Conservation (phyloP, 2,113 vertebrate species). For the Ophiodon elongatus region DNA sequence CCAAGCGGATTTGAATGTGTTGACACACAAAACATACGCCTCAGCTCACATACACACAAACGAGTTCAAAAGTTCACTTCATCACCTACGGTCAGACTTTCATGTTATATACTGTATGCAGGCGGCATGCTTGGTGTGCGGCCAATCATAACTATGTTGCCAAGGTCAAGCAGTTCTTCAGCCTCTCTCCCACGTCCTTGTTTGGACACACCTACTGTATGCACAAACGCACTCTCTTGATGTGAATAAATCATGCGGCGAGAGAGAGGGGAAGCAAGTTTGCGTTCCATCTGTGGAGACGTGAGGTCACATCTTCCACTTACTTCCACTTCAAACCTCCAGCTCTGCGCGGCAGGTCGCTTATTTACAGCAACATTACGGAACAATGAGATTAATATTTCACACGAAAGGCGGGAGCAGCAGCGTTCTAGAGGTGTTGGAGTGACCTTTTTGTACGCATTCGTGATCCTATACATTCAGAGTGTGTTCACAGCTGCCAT, state of each 20-base stretch:
- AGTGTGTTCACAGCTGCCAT: conserved; percentile 12
- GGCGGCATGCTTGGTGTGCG: neutral
- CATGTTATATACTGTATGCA: conserved; percentile 1
- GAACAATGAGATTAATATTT: conserved; percentile 55
- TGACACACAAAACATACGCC: no score
- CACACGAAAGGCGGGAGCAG: conserved; percentile 11
- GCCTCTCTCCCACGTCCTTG: conserved; percentile 7
- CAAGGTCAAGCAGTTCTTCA: conserved; percentile 29
- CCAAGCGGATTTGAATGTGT: no score
- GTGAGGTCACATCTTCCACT: conserved; percentile 48
- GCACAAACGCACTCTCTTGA: conserved; percentile 25
- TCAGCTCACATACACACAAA: neutral
- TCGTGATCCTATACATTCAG: conserved; percentile 17
- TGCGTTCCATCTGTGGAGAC: conserved; percentile 35
- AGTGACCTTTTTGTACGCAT: conserved; percentile 7
- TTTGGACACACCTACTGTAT: conserved; percentile 40
- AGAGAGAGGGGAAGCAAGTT: conserved; percentile 49
- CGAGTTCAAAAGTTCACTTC: neutral
- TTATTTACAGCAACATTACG: conserved; percentile 41
- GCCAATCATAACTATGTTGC: conserved; percentile 22
- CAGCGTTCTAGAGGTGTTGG: neutral
- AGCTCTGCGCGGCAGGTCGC: neutral
- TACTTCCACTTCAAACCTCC: conserved; percentile 28
- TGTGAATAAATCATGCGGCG: conserved; percentile 66
- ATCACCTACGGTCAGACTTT: neutral